These are phyloP conservation scores for Elegia similella DNA, from an alignment of 2,888 invertebrate species.

Conservation along the genomic window DNA sequence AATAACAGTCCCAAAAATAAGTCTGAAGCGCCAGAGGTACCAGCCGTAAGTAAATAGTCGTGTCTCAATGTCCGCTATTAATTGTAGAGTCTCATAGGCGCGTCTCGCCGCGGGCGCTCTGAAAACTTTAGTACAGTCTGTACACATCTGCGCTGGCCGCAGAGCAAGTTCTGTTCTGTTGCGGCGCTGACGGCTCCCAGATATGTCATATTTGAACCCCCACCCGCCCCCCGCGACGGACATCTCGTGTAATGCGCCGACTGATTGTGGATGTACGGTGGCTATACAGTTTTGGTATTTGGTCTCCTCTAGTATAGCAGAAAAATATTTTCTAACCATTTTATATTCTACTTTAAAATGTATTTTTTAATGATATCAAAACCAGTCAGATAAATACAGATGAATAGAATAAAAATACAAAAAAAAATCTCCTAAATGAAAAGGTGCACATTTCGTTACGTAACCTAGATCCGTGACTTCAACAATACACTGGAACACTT, in stretches of 20 bases:
- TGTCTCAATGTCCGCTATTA: conserved; percentile 73
- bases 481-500: no score
- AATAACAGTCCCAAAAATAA: neutral
- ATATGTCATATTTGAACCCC: conserved; percentile 74
- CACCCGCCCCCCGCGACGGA: conserved; percentile 47
- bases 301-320: no score
- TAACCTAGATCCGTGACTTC: no score
- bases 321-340: no score
- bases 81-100: conserved; percentile 56
- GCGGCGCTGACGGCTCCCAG: conserved; percentile 73
- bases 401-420: no score
- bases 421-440: no score
- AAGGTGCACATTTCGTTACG: no score
- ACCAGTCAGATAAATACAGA: no score
- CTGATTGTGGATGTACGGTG: conserved; percentile 52
- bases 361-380: no score
- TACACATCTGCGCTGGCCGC: conserved; percentile 72
- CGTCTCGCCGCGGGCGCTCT: conserved; percentile 58
- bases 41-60: conserved; percentile 73
- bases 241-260: conserved; percentile 62
- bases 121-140: conserved; percentile 56
- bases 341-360: no score
- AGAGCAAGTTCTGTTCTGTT: conserved; percentile 73
- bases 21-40: conserved; percentile 14
- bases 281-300: conserved; percentile 37